Conservation (phyloP, 1,140 invertebrate species). For the Neocloeon triangulifer region DNA sequence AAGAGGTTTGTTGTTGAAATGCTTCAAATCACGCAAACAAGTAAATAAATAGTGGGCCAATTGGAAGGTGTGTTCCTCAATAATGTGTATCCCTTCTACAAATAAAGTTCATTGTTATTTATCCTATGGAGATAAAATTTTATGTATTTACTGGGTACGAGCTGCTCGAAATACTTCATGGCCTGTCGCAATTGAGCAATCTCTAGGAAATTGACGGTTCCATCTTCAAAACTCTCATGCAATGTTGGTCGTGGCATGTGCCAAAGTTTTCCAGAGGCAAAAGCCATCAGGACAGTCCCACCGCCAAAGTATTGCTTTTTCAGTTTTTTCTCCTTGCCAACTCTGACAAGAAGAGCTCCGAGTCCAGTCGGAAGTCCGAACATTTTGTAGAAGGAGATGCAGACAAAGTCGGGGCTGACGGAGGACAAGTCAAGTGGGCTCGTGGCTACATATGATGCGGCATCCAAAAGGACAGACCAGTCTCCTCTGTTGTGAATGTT, state of each 20-base stretch:
- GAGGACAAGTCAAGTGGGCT: conserved; percentile 48
- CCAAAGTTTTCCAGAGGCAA: conserved; percentile 40
- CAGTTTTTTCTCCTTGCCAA: conserved; percentile 33
- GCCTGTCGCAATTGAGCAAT: conserved; percentile 63
- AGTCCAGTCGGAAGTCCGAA: conserved; percentile 93
- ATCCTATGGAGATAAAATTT: conserved; percentile 32
- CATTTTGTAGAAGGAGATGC: conserved; percentile 92
- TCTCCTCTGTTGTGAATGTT: conserved; percentile 27
- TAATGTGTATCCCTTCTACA: conserved; percentile 33
- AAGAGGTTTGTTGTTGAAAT: conserved; percentile 48
- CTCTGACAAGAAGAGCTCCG: conserved; percentile 65
- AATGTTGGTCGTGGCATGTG: conserved; percentile 40
- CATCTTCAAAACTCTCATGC: conserved; percentile 77
- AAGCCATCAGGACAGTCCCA: conserved; percentile 64
- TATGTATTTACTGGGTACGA: too few species aligned
- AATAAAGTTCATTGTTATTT: too few species aligned
- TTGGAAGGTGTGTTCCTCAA: conserved; percentile 50
- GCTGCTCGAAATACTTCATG: too few species aligned
- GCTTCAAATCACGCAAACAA: conserved; percentile 34
- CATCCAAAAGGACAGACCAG: conserved; percentile 73
- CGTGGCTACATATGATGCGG: conserved; percentile 59
- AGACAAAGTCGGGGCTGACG: conserved; percentile 68
- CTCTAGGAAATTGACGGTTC: conserved; percentile 69
- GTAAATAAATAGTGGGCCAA: conserved; percentile 51
- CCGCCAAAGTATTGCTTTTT: conserved; percentile 73